phyloP scores from a whole-genome alignment of 2,888 invertebrate genomes.

The Cryptophagus acutangulus region DNA sequence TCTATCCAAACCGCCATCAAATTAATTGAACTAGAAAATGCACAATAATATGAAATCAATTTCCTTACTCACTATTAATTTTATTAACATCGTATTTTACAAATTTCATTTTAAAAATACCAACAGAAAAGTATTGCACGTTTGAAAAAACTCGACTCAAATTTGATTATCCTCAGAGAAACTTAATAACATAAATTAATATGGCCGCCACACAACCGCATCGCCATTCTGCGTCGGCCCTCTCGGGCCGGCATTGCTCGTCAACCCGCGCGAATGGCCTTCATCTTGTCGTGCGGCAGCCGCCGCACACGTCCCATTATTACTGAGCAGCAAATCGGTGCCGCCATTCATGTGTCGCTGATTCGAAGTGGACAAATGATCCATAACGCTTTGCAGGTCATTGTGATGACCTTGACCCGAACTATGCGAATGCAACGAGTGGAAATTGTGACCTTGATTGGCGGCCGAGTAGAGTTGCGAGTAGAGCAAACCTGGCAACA shows the following conservation, averaged over 20 bases:
- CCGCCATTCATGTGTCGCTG: conserved; percentile 51
- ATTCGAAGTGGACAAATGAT: conserved; percentile 62
- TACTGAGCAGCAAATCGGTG: conserved; percentile 50
- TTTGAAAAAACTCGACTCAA: no score
- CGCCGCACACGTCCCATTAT: conserved; percentile 57
- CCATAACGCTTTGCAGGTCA: conserved; percentile 71
- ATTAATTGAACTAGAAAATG: no score
- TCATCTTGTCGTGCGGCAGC: conserved; percentile 58
- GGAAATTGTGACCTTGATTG: conserved; percentile 69
- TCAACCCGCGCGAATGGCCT: conserved; percentile 44
- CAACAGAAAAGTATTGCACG: no score
- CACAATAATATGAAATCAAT: no score
- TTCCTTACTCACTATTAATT: no score
- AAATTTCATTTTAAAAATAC: no score
- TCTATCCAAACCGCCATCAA: no score
- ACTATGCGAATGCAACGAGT: conserved; percentile 62
- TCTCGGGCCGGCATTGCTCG: conserved; percentile 49
- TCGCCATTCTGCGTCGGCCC: conserved; percentile 62
- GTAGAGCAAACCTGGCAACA: conserved; percentile 76
- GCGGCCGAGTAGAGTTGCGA: conserved; percentile 79
- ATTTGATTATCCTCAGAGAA: no score
- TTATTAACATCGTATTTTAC: no score
- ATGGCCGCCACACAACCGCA: conserved; percentile 71
- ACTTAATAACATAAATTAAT: conserved; percentile 47
- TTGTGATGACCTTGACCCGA: conserved; percentile 55